phyloP scores from a whole-genome alignment of 1,140 invertebrate genomes.

The Drosophila rhopaloa region DNA sequence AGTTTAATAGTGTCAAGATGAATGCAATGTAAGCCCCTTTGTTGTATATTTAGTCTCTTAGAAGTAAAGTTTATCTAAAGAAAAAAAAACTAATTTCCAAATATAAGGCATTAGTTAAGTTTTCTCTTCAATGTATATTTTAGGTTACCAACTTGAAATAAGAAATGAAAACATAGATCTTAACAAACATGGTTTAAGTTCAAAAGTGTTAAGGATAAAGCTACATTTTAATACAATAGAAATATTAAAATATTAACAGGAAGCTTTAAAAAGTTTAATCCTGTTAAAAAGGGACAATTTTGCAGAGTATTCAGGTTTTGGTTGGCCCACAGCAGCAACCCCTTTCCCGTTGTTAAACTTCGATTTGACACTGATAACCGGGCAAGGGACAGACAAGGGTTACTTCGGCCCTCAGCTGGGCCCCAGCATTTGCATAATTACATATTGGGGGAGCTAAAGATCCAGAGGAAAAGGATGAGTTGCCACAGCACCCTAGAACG shows the following conservation, averaged over 20 bases:
- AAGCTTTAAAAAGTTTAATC: neutral
- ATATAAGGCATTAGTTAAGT: too few relatives aligned
- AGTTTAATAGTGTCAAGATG: too few relatives aligned
- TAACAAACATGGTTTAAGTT: too few relatives aligned
- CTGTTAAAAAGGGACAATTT: neutral
- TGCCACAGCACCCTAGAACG: constrained; percentile 24
- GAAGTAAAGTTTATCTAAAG: too few relatives aligned
- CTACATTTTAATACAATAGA: too few relatives aligned
- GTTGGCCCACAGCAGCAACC: neutral
- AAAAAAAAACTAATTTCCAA: too few relatives aligned
- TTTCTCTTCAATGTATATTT: too few relatives aligned
- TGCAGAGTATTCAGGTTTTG: constrained; percentile 13
- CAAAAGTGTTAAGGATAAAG: too few relatives aligned
- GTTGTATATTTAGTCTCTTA: too few relatives aligned
- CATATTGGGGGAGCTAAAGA: constrained; percentile 13
- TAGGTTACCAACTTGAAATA: too few relatives aligned
- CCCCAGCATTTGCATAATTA: constrained; percentile 73
- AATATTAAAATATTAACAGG: neutral
- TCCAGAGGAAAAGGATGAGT: neutral
- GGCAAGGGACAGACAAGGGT: constrained; percentile 45
- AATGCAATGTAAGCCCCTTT: too few relatives aligned
- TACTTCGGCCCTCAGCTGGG: constrained; percentile 29
- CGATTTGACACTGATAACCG: constrained; percentile 70
- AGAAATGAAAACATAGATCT: too few relatives aligned
- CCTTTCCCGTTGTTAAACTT: constrained; percentile 41